These are phyloP conservation scores for Hypolimnas misippus DNA, from an alignment of 2,888 invertebrate genomes.

Conservation along the genomic window DNA sequence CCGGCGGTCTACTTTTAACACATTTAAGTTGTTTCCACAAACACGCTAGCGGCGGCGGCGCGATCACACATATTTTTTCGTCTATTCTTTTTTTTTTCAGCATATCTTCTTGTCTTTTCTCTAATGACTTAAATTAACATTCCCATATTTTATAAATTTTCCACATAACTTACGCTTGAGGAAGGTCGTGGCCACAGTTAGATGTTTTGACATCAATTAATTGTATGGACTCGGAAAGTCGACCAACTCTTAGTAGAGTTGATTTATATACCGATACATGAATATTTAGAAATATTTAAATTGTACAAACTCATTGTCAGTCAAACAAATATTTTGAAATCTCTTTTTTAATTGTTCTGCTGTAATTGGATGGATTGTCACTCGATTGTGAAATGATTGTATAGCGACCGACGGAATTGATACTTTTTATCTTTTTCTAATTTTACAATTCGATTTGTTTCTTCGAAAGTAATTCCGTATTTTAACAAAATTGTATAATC, in stretches of 20 bases:
- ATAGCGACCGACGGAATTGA: background rate
- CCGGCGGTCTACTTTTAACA: conserved; percentile 70
- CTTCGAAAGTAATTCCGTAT: background rate
- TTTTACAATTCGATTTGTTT: background rate
- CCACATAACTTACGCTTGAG: conserved; percentile 59
- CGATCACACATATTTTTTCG: conserved; percentile 70
- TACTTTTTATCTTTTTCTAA: background rate
- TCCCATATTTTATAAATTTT: conserved; percentile 75
- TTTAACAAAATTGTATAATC: background rate
- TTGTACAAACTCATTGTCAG: conserved; percentile 17
- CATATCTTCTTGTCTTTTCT: conserved; percentile 60
- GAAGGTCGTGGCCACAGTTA: conserved; percentile 57
- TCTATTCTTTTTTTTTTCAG: conserved; percentile 66
- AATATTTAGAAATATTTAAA: conserved; percentile 19
- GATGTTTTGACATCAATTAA: conserved; percentile 66
- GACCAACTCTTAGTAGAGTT: background rate
- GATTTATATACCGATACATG: conserved; percentile 19
- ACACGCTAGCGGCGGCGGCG: conserved; percentile 65
- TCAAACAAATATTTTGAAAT: conserved; percentile 17
- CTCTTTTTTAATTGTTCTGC: conserved; percentile 10
- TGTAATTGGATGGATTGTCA: conserved; percentile 20
- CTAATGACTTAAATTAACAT: conserved; percentile 82
- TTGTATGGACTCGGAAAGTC: conserved; percentile 37
- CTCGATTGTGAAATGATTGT: conserved; percentile 16
- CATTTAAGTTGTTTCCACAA: conserved; percentile 78